phyloP scores from a whole-genome alignment of 1,140 invertebrate species.

The Steinernema feltiae region DNA sequence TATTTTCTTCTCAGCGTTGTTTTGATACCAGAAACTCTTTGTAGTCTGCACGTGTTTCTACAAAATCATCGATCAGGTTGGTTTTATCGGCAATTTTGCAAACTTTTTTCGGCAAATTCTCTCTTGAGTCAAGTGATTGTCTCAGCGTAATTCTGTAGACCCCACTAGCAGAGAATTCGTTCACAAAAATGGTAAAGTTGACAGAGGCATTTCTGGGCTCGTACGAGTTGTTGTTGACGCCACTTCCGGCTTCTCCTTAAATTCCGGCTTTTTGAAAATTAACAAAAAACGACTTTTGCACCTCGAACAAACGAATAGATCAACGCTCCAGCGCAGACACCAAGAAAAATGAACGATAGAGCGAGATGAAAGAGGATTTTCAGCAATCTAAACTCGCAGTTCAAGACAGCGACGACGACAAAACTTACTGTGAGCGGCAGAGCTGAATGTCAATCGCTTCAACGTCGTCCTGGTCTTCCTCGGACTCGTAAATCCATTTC shows the following conservation, averaged over 20 bases:
- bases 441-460: neutral
- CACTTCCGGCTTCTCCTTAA: neutral
- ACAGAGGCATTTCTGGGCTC: neutral
- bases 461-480: neutral
- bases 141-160: neutral
- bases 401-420: neutral
- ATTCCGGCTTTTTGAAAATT: too few relatives aligned
- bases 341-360: neutral
- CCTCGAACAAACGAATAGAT: slow-evolving; percentile 4
- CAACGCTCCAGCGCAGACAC: neutral
- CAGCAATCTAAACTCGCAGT: neutral
- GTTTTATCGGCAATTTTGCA: too few relatives aligned
- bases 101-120: neutral
- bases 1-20: neutral
- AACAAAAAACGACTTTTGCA: neutral
- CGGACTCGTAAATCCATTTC: neutral
- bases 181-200: neutral
- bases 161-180: neutral
- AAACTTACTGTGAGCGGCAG: neutral
- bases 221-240: neutral
- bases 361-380: neutral
- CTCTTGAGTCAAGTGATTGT: neutral
- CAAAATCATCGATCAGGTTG: neutral
- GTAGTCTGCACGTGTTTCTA: neutral
- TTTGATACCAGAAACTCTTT: neutral